These are phyloP conservation scores for Trypoxylus dichotomus DNA, from an alignment of 1,140 invertebrate genomes.

Conservation along the genomic window DNA sequence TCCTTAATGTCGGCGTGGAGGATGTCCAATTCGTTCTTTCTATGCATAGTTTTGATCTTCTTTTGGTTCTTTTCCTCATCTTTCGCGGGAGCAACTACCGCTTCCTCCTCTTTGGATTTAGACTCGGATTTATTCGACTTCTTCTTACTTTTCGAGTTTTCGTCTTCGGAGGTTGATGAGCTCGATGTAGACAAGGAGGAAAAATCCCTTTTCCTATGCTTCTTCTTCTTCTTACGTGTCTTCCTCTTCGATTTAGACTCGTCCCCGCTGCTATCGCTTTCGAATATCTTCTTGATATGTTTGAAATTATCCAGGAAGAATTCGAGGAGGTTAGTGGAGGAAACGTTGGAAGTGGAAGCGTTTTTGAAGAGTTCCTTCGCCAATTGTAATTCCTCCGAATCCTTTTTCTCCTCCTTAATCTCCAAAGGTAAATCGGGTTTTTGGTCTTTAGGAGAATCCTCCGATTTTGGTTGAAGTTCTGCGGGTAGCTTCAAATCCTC, in stretches of 20 bases:
- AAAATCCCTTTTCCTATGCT: neutral
- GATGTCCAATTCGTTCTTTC: slow-evolving; percentile 57
- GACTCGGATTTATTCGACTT: neutral
- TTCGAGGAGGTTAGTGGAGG: neutral
- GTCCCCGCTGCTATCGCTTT: neutral
- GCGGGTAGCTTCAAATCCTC: no score
- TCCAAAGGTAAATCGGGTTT: neutral
- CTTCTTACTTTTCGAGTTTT: neutral
- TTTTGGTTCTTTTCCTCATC: neutral
- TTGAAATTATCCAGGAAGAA: neutral
- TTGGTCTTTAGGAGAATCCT: neutral
- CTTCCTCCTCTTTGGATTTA: neutral
- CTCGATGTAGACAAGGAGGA: neutral
- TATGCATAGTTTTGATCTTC: neutral
- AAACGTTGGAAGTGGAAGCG: neutral
- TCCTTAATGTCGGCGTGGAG: slow-evolving; percentile 68
- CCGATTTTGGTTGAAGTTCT: neutral
- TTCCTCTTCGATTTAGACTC: neutral
- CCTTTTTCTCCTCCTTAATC: neutral
- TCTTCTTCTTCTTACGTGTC: neutral
- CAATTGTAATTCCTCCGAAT: neutral
- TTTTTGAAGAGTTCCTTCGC: neutral
- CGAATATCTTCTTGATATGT: slow-evolving; percentile 1
- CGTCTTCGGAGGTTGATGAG: neutral
- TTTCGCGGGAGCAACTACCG: neutral